Conservation (phyloP, 2,797 vertebrate species). For the Smutsia gigantea region DNA sequence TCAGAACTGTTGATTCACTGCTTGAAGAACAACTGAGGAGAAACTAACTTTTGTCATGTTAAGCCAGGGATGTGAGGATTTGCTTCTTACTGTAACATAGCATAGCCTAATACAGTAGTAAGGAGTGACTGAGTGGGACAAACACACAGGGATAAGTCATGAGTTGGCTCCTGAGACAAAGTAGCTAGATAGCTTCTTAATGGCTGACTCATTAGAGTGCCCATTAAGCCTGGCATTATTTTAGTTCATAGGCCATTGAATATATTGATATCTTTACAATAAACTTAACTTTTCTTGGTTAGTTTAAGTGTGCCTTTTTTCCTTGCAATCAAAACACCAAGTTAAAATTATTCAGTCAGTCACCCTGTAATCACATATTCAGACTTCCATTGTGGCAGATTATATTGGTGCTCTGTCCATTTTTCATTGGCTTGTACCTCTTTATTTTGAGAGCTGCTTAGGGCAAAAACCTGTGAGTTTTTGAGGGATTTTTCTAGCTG, state of each 20-base stretch:
- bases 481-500: not conserved
- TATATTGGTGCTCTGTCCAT: not conserved
- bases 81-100: not conserved
- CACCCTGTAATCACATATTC: not conserved
- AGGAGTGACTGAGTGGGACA: not conserved
- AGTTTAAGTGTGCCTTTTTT: not conserved
- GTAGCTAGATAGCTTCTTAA: not conserved
- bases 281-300: not conserved
- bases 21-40: not conserved
- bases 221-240: not conserved
- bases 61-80: not conserved
- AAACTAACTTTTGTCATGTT: not conserved
- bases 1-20: not conserved
- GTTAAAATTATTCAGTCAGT: not conserved
- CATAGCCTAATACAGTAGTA: not conserved
- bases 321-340: slow-evolving; percentile 18
- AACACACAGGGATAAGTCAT: not conserved
- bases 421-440: not conserved
- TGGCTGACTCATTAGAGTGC: not conserved
- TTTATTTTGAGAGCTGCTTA: not conserved
- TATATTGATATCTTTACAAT: not conserved
- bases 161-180: not conserved
- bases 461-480: not conserved
- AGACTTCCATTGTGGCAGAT: not conserved
- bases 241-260: not conserved